Evolutionary conservation across 2,888 invertebrate genomes (phyloP).

Genomic region (Vannuccia rotundouncinata): DNA sequence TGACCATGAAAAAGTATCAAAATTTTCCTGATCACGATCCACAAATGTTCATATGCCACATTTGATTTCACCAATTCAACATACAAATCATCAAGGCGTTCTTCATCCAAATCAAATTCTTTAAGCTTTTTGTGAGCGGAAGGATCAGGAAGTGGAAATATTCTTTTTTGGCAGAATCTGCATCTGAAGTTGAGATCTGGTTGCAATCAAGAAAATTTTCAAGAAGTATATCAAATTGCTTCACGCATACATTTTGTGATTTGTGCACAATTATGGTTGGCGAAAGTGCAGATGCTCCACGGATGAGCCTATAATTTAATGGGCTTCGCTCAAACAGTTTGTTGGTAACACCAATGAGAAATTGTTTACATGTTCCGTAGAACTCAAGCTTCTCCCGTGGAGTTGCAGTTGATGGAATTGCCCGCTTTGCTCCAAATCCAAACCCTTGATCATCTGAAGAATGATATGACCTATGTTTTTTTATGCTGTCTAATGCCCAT

Average conservation of each 20-base stretch:
- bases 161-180: conserved; percentile 1
- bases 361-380: background rate
- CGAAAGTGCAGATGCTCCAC: background rate
- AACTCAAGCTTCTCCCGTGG: background rate
- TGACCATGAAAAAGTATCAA: conserved; percentile 21
- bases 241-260: background rate
- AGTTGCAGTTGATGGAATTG: background rate
- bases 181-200: background rate
- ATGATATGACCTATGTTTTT: conserved; percentile 21
- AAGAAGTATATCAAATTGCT: conserved; percentile 4
- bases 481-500: conserved; percentile 20
- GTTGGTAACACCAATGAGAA: background rate
- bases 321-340: background rate
- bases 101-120: conserved; percentile 2
- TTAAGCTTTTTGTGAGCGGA: background rate
- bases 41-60: background rate
- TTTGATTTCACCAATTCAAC: conserved; percentile 9
- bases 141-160: background rate
- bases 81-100: background rate
- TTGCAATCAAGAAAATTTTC: conserved; percentile 8
- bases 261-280: background rate
- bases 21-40: background rate
- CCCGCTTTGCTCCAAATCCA: conserved; percentile 13
- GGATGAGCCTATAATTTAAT: background rate
- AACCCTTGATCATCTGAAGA: conserved; percentile 28